A percentile compares a stretch with the other conserved stretches of the same genome.
Conservation (phyloP, 2,888 invertebrate species). For the Abrostola tripartita region DNA sequence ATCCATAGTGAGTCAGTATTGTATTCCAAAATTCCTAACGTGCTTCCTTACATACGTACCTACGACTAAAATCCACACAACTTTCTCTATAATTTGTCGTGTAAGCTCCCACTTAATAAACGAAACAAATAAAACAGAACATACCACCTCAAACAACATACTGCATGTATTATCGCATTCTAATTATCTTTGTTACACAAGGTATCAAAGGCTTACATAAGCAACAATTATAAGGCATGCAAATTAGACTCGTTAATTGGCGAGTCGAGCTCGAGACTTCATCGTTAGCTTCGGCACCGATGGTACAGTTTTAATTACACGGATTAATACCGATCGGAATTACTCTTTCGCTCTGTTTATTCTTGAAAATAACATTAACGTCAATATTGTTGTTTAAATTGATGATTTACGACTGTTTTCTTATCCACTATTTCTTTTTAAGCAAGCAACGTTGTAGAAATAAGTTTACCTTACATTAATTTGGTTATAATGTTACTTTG, state of each 20-base stretch:
- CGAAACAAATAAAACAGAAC: no score
- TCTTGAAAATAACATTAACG: slow-evolving; percentile 32
- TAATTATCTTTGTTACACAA: slow-evolving; percentile 20
- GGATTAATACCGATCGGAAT: slow-evolving; percentile 52
- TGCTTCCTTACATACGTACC: no score
- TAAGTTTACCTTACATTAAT: no score
- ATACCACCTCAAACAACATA: not conserved
- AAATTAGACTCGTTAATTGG: slow-evolving; percentile 51
- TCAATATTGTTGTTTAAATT: not conserved
- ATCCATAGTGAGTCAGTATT: no score
- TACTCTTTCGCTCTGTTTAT: slow-evolving; percentile 51
- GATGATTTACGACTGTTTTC: not conserved
- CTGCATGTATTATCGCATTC: slow-evolving; percentile 4
- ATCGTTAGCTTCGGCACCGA: slow-evolving; percentile 43
- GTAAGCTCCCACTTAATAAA: no score
- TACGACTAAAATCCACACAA: no score
- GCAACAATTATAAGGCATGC: slow-evolving; percentile 47
- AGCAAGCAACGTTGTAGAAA: no score
- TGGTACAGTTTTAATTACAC: slow-evolving; percentile 54
- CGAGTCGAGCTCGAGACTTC: slow-evolving; percentile 36
- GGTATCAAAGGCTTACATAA: slow-evolving; percentile 34
- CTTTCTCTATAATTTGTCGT: no score
- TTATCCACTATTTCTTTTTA: not conserved
- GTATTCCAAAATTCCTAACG: no score
- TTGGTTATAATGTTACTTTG: no score